Evolutionary conservation across 2,113 vertebrate species (phyloP).

Genomic region (Zosterops hypoxanthus): DNA sequence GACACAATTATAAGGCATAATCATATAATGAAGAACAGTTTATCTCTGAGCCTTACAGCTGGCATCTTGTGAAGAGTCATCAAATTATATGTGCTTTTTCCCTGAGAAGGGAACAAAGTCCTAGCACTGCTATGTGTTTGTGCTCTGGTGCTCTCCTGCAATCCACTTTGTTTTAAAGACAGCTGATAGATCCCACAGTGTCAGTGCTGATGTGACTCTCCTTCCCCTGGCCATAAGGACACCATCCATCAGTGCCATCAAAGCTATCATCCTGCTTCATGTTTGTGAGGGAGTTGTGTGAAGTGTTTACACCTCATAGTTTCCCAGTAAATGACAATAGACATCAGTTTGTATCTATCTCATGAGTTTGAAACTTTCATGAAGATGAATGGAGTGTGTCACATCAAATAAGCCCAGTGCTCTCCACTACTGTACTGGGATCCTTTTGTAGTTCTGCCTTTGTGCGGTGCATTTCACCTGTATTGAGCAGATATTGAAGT

Average conservation of each 20-base stretch:
- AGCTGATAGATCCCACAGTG: neutral
- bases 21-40: neutral
- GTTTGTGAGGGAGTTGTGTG: neutral
- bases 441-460: neutral
- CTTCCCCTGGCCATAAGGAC: conserved; percentile 30
- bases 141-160: neutral
- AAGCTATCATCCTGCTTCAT: neutral
- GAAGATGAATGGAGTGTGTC: conserved; percentile 57
- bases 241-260: conserved; percentile 49
- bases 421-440: neutral
- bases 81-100: neutral
- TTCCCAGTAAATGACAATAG: conserved; percentile 43
- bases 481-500: neutral
- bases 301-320: conserved; percentile 27
- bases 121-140: neutral
- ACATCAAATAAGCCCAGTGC: conserved; percentile 32
- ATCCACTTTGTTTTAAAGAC: neutral
- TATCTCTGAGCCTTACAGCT: neutral
- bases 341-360: conserved; percentile 36
- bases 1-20: neutral
- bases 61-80: neutral
- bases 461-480: neutral
- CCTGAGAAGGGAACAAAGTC: neutral
- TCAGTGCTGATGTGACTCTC: neutral
- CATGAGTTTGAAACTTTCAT: conserved; percentile 52